Conservation (phyloP, 1,140 invertebrate genomes). For the Pentalonia nigronervosa region DNA sequence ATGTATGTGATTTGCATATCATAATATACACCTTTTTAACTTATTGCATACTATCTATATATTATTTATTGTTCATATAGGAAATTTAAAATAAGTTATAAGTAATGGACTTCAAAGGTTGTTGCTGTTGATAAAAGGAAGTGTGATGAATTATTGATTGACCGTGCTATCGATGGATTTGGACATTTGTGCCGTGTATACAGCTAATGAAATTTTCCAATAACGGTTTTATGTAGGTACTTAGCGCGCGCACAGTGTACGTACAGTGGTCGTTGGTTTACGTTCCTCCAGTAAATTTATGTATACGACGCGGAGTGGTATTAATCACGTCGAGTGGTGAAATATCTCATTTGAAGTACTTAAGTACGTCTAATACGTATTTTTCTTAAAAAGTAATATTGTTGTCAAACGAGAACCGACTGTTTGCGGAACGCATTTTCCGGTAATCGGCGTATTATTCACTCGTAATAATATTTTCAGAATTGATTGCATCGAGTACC, state of each 20-base stretch:
- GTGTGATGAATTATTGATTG: not conserved
- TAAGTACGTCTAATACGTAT: not conserved
- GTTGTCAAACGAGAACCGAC: not conserved
- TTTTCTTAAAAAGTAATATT: not conserved
- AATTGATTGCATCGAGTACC: not conserved
- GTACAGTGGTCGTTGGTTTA: not conserved
- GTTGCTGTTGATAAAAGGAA: not conserved
- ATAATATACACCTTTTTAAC: not conserved
- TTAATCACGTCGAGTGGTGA: not conserved
- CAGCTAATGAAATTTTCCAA: not conserved
- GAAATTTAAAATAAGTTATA: not conserved
- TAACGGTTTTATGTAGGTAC: not conserved
- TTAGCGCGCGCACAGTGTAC: not conserved
- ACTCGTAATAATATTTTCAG: not conserved
- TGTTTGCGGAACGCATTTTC: not conserved
- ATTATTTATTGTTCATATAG: not conserved
- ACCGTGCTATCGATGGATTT: not conserved
- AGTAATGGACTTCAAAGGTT: not conserved
- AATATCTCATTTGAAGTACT: not conserved
- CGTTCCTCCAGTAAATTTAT: not conserved
- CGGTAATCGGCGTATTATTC: not conserved
- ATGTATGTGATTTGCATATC: too few species aligned
- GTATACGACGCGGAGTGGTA: not conserved
- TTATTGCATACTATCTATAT: not conserved
- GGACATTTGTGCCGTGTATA: not conserved